A percentile compares a stretch with the other conserved stretches of the same genome.
Evolutionary conservation across 2,113 vertebrate species (phyloP).

Genomic region (Castor canadensis): DNA sequence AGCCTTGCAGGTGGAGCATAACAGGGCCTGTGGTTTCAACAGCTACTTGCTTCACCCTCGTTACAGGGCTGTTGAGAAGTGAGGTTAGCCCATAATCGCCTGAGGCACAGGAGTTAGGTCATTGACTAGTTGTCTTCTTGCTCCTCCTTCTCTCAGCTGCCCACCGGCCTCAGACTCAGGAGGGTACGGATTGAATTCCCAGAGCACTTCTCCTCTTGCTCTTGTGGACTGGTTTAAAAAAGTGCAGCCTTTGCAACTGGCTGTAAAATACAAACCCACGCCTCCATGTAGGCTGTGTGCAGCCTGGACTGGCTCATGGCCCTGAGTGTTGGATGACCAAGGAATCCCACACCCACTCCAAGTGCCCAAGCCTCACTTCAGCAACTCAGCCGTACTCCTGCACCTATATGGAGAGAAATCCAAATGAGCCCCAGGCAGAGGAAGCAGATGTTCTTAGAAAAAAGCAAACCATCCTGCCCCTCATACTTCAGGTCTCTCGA

Average conservation of each 20-base stretch:
- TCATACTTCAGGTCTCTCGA: not conserved
- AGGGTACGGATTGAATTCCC: not conserved
- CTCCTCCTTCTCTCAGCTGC: not conserved
- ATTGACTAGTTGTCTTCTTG: not conserved
- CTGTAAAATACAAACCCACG: not conserved
- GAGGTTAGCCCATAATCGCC: not conserved
- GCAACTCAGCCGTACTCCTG: fast-evolving
- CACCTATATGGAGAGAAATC: not conserved
- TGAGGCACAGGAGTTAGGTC: not conserved
- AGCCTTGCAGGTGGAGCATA: not conserved
- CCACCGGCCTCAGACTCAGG: not conserved
- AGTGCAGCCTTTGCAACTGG: too few species aligned
- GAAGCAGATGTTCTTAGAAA: not conserved
- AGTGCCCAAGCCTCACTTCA: not conserved
- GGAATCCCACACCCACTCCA: not conserved
- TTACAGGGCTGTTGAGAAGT: not conserved
- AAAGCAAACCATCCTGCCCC: not conserved
- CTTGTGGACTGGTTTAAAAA: not conserved
- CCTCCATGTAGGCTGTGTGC: not conserved
- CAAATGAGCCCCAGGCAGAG: not conserved
- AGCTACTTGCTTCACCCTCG: not conserved
- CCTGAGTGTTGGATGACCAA: not conserved
- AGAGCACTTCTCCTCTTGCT: not conserved
- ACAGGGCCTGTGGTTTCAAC: not conserved
- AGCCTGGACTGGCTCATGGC: not conserved